Evolutionary conservation across 2,797 vertebrate species (phyloP), one percentile per base, ranked within the genome.

Genomic region (Morelia viridis): DNA sequence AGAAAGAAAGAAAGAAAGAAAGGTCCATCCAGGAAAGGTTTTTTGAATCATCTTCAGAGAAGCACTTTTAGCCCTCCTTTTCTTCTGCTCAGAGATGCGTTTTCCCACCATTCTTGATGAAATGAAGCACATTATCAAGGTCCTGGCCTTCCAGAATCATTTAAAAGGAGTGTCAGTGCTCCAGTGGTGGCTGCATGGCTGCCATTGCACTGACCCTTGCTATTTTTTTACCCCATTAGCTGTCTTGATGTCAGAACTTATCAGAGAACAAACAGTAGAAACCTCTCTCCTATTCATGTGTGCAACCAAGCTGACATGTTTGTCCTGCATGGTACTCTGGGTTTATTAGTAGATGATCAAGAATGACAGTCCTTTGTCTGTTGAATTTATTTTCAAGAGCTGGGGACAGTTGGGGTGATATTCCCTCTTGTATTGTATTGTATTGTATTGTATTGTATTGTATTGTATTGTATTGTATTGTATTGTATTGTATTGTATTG

Each of bases 71-170:
- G 64, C 10, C 5, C 90, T 58, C 31, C 83, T 57, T 88, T 22
- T 28, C 90, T 92, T 1, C 31, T 89, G 35, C 65, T 93, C 22
- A 64, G 24, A 68, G 64, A 35, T 24, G 22, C 1, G 6, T 8
- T 91, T 93, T 94, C 31, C 4, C 19, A 24, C 5, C 92, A 85
- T 4, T 28, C 93, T 91, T 64, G 57, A n/a, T 61, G 50, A 71
- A 58, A 26, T 17, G 71, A 41, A 80, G 41, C 19, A 0, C 5
- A 0, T 0, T 9, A 56, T 3, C n/a, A 12, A 10, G 0, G 56
- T 11, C 11, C 2, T 89, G 64, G 64, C 17, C 35, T 50, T 89
- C n/a, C 92, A 62, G 95, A 93, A 88, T 76, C 2, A 17, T 93
- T 88, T 89, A 83, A 28, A 57, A 3, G 3, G 60, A 22, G 11